Base-by-base conservation (phyloP, 1,140 invertebrate species). In the Drosophila baimaii region DNA sequence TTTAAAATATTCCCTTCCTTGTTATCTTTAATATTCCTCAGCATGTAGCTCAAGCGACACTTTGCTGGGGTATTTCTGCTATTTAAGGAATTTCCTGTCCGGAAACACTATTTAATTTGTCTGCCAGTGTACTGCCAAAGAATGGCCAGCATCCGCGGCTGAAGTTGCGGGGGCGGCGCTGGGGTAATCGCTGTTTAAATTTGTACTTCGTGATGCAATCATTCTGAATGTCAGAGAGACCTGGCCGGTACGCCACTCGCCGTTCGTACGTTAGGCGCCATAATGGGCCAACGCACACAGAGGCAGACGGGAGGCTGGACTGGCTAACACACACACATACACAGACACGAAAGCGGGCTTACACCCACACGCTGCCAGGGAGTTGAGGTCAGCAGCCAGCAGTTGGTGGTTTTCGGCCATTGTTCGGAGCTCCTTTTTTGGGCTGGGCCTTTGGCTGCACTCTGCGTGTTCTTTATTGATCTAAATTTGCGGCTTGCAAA, bases 151-250 rank as follows among this genome's bases (percentile, higher is more conserved):
- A 56, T 62, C 43, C 41, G 49, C 23, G 51, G 66, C 35, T 44
- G 63, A 57, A 78, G 66, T 49, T 70, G 59, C 15, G 12, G 49
- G 37, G 49, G 31, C 13, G 52, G 19, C 12, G 21, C 44, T 44
- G 51, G 49, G 59, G 81, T 89, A 90, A 90, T 89, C 85, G 81
- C 81, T 58, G 72, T 79, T 89, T 88, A 89, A 89, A 89, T 89
- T 89, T 90, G 84, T 90, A 84, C 81, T 90, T 90, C 84, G 84
- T 89, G 84, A 85, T 90, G 85, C 85, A 90, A 89, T 89, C 84
- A 90, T 90, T 89, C 79, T 84, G 73, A 75, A 78, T 76, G 79
- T 78, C 76, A 52, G 73, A 46, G 73, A 69, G 64, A 57, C n/a
- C 68, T 37, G 25, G 39, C 54, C n/a, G n/a, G n/a, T 39, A 37